Base-by-base conservation (phyloP, 2,113 vertebrate species). In the Sterrhoptilus dennistouni region DNA sequence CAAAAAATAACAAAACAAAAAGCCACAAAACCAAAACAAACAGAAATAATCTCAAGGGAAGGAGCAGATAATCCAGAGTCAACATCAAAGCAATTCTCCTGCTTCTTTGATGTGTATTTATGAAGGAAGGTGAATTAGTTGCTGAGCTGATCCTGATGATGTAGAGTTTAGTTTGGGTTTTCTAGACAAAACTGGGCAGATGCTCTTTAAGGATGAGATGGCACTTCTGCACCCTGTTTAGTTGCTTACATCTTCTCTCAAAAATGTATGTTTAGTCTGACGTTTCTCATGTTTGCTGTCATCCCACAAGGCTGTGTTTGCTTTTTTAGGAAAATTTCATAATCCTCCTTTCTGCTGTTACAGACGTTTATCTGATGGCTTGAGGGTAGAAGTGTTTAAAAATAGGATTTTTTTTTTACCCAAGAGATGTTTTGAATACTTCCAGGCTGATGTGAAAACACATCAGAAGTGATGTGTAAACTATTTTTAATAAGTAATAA, bases 251-350 rank as follows among this genome's bases (percentile, higher is more conserved):
- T 92, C 89, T 86, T 61, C 79, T 90, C 85, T 95, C 68, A 96
- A 90, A 96, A 94, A 95, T 89, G 95, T 93, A n/a, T 95, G 92
- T 97, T 97, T 94, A 96, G 96, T 95, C 96, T 96, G 90, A 94
- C 65, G 53, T 96, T 96, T 93, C 80, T 94, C 5, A 5, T 87
- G 88, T 93, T 94, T 95, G 60, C 79, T 92, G 92, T 93, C 88
- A 76, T 95, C 83, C 71, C 76, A 90, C 88, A 89, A 90, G 40
- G 36, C 90, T 40, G 25, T 36, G 57, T 77, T 90, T 93, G 74
- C 91, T 96, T 84, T 89, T 92, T 96, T 53, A 81, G 93, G 95
- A 84, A n/a, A 90, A 83, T 92, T 81, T 95, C 23, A 7, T 93
- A 92, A 89, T 63, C 68, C 28, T 75, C 44, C 68, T 90, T 83